Conservation (phyloP, 2,113 vertebrate species). For the Otis tarda region DNA sequence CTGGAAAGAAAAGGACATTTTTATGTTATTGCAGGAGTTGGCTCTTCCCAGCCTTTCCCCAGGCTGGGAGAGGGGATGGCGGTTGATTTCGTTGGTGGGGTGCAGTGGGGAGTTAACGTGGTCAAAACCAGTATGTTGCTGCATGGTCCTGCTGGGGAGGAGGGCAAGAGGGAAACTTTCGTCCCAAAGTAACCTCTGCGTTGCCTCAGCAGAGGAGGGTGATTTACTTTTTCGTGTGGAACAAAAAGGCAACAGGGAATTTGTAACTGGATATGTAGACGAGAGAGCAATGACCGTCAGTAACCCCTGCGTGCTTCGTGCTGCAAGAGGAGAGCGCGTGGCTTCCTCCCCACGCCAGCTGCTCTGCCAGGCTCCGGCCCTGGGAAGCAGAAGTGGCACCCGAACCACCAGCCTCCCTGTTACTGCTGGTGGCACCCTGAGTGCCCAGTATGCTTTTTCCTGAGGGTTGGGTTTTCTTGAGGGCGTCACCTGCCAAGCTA, state of each 20-base stretch:
- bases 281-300: slow-evolving; percentile 74
- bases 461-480: neutral
- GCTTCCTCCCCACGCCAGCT: neutral
- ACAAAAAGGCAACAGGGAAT: slow-evolving; percentile 60
- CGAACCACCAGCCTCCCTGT: rapidly evolving
- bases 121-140: neutral
- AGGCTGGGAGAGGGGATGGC: neutral
- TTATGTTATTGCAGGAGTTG: neutral
- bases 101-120: rapidly evolving
- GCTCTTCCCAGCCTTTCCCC: neutral
- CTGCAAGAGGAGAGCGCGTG: neutral
- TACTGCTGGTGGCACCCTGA: rapidly evolving
- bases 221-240: slow-evolving; percentile 52
- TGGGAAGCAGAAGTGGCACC: neutral
- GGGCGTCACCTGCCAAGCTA: neutral
- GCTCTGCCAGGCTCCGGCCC: neutral
- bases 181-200: slow-evolving; percentile 27
- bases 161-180: neutral
- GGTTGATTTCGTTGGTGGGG: rapidly evolving
- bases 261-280: slow-evolving; percentile 69
- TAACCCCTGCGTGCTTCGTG: slow-evolving; percentile 57
- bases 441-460: neutral
- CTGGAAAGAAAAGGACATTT: neutral
- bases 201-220: slow-evolving; percentile 7
- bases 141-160: neutral